Evolutionary conservation across 2,113 vertebrate species (phyloP).

Genomic region (Okapia johnstoni): DNA sequence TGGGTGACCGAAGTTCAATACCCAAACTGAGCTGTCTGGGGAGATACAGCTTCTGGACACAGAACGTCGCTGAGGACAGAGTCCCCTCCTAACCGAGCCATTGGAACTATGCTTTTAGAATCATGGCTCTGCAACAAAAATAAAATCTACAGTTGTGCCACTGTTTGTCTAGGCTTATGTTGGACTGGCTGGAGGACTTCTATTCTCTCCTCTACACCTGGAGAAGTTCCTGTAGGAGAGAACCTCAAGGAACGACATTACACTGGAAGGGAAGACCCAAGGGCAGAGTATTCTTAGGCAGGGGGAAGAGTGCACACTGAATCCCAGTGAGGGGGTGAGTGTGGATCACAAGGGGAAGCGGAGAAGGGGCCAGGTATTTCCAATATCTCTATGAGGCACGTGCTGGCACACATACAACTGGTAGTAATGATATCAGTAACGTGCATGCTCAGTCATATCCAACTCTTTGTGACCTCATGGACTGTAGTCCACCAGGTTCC

Average conservation of each 20-base stretch:
- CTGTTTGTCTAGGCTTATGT: background rate
- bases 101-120: background rate
- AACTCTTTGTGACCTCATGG: background rate
- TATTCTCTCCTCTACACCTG: too few species aligned
- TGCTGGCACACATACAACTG: accelerated
- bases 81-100: background rate
- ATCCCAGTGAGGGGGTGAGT: too few species aligned
- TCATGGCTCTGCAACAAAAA: background rate
- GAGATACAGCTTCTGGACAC: background rate
- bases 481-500: background rate
- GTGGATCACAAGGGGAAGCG: background rate
- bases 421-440: background rate
- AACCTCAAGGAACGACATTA: background rate
- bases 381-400: background rate
- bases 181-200: background rate
- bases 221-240: background rate
- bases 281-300: background rate
- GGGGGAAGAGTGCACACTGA: background rate
- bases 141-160: background rate
- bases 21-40: background rate
- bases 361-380: background rate
- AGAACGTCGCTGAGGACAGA: background rate
- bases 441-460: accelerated
- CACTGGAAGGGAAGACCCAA: background rate
- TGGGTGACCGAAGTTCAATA: background rate